A percentile compares a stretch with the other conserved stretches of the same genome.
Evolutionary conservation across 1,140 invertebrate species (phyloP).

Genomic region (Sogatella furcifera): DNA sequence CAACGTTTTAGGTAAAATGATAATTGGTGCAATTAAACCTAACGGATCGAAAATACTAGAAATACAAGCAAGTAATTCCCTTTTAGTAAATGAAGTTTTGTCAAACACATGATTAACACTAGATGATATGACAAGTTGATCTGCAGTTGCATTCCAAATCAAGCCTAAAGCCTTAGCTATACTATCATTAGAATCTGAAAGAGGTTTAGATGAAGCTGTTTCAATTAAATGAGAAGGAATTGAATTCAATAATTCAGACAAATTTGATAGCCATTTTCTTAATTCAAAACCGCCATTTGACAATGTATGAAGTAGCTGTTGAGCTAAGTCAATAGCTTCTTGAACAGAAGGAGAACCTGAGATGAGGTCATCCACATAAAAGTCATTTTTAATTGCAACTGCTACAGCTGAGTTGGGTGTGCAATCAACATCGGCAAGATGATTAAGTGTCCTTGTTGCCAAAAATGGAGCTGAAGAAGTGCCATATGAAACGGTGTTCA

Average conservation of each 20-base stretch:
- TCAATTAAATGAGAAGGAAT: neutral
- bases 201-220: neutral
- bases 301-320: conserved; percentile 19
- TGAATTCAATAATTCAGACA: neutral
- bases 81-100: too few relatives aligned
- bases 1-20: too few relatives aligned
- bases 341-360: conserved; percentile 12
- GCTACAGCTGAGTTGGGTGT: conserved; percentile 18
- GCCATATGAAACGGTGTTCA: conserved; percentile 29
- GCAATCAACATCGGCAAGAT: conserved; percentile 28
- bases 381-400: too few relatives aligned
- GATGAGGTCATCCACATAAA: conserved; percentile 23
- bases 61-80: too few relatives aligned
- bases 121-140: too few relatives aligned
- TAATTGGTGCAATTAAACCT: too few relatives aligned
- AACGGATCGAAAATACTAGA: too few relatives aligned
- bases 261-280: conserved; percentile 27
- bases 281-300: conserved; percentile 20
- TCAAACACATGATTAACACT: too few relatives aligned
- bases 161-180: too few relatives aligned
- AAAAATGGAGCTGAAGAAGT: conserved; percentile 26
- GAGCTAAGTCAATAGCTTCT: conserved; percentile 15
- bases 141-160: too few relatives aligned
- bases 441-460: conserved; percentile 28
- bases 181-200: too few relatives aligned